A percentile compares a stretch with the other conserved stretches of the same genome.
Conservation (phyloP, 2,888 invertebrate genomes). For the Mallateleia sp. region DNA sequence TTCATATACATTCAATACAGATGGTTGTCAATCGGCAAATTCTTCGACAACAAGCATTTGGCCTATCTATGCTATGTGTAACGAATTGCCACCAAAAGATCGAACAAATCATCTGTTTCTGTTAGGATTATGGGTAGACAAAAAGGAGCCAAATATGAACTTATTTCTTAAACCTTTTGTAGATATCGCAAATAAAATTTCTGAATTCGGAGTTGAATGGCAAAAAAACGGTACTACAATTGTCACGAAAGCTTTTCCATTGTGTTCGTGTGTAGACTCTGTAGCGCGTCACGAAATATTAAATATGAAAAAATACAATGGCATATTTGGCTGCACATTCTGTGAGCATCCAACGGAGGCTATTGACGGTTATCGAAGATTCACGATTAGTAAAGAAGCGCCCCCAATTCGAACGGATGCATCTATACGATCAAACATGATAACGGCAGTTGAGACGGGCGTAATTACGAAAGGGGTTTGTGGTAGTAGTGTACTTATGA, state of each 20-base stretch:
- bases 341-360: constrained; percentile 52
- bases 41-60: constrained; percentile 39
- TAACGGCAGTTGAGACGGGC: not conserved
- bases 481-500: not conserved
- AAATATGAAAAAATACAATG: constrained; percentile 73
- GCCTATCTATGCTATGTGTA: constrained; percentile 54
- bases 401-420: too few species aligned
- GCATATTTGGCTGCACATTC: constrained; percentile 59
- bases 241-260: constrained; percentile 27
- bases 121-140: constrained; percentile 53
- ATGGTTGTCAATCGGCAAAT: constrained; percentile 49
- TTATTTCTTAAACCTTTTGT: constrained; percentile 63
- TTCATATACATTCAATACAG: constrained; percentile 68
- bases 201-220: constrained; percentile 38
- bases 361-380: constrained; percentile 27
- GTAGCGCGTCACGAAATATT: constrained; percentile 11
- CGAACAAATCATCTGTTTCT: constrained; percentile 55
- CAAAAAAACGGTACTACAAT: too few species aligned
- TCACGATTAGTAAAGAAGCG: too few species aligned
- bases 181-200: constrained; percentile 66
- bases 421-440: not conserved
- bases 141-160: constrained; percentile 61
- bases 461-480: not conserved
- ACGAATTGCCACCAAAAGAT: constrained; percentile 61
- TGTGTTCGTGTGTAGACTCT: constrained; percentile 45